Evolutionary conservation across 2,113 vertebrate species (phyloP), one percentile per base, ranked within the genome.

Genomic region (Anolis carolinensis): DNA sequence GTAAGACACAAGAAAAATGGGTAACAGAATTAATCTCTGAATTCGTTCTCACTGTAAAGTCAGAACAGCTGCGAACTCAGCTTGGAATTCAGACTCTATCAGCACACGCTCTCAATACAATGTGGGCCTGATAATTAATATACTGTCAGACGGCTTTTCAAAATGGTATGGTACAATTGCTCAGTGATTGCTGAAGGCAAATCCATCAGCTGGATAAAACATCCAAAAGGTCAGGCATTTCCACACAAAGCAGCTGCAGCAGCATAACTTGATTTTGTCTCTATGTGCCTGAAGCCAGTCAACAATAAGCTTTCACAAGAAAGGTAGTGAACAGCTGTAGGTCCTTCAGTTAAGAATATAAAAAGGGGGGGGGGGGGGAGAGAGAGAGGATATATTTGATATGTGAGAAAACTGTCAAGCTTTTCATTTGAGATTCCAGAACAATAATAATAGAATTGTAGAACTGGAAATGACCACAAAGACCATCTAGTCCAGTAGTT

Each of bases 271-370:
- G 89, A 91, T 93, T 92, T 11, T 68, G 25, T 80, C 27, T 71
- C 4, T 78, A n/a, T 70, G 27, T 44, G 87, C 88, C 91, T 94
- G 95, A 92, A 92, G 89, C 87, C 92, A 91, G 93, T 93, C 88
- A 88, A 88, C 87, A 90, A 80, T 89, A 83, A 93, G 89, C 93
- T 94, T 95, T 92, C 91, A 88, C 0, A 2, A 88, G 90, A 92
- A 91, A 87, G 81, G 87, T 93, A 90, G 86, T 91, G 85, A 95
- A 87, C 94, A 96, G 93, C 95, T 95, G 94, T 90, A 88, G 86
- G 79, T 89, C 92, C 90, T 68, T 88, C 72, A 82, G 85, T 84
- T 71, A 0, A 0, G 27, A 67, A 93, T 84, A 86, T 14, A 44
- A 44, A 44, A 2, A 2, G 23, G 63, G 62, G 32, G n/a, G n/a